These are phyloP conservation scores for Drosophila anomelani DNA, from an alignment of 2,888 invertebrate species.

Conservation along the genomic window DNA sequence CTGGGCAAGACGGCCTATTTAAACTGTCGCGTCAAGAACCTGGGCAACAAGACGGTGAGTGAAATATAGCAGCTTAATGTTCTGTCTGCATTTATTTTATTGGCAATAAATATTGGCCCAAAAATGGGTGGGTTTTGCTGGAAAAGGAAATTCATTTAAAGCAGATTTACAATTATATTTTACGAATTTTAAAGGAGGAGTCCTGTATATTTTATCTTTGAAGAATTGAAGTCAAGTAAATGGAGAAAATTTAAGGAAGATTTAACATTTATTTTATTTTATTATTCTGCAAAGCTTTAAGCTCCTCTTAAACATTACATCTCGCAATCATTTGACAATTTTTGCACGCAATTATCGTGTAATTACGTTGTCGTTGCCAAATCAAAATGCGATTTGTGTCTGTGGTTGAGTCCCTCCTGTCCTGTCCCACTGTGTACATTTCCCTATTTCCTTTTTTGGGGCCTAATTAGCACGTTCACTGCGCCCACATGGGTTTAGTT, in stretches of 20 bases:
- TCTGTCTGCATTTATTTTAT: background rate
- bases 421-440: conserved; percentile 26
- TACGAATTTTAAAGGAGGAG: background rate
- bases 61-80: background rate
- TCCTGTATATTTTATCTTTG: background rate
- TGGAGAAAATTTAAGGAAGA: accelerated
- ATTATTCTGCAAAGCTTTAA: too few relatives aligned
- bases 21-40: conserved; percentile 94
- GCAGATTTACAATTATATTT: background rate
- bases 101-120: background rate
- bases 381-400: conserved; percentile 68
- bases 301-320: background rate
- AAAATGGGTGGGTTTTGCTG: too few relatives aligned
- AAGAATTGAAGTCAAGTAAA: background rate
- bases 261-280: too few relatives aligned
- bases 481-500: conserved; percentile 62
- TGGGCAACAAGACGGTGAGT: conserved; percentile 96
- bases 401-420: conserved; percentile 13
- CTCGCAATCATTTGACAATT: conserved; percentile 19
- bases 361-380: conserved; percentile 72
- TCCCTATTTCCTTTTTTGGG: conserved; percentile 51
- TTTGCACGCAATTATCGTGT: conserved; percentile 33
- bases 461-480: conserved; percentile 77
- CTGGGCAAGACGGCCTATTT: conserved; percentile 95
- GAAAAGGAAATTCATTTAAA: background rate